phyloP scores from a whole-genome alignment of 2,113 vertebrate species.

The Ptilonorhynchus violaceus region DNA sequence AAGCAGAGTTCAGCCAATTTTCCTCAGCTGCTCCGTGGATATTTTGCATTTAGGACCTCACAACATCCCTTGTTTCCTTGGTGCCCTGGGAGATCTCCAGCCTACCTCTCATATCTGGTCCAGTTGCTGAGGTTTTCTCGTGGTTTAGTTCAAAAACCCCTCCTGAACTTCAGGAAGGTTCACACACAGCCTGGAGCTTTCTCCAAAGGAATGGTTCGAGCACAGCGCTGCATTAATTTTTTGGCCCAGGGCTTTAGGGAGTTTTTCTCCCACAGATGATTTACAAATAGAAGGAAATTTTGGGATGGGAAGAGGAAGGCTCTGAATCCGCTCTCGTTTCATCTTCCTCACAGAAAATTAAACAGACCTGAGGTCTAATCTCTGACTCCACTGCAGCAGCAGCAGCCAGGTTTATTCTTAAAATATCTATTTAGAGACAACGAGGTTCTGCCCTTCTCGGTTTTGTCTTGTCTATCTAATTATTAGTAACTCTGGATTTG shows the following conservation, averaged over 20 bases:
- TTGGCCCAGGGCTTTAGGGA: neutral
- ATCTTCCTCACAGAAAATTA: neutral
- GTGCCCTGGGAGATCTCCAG: neutral
- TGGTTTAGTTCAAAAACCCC: neutral
- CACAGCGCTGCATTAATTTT: neutral
- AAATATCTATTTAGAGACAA: neutral
- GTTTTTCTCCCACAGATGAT: neutral
- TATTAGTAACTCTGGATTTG: neutral
- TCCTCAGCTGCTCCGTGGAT: neutral
- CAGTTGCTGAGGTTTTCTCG: neutral
- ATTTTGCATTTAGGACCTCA: neutral
- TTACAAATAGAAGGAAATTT: neutral
- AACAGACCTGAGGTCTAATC: neutral
- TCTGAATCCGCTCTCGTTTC: neutral
- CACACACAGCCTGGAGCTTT: neutral
- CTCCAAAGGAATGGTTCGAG: neutral
- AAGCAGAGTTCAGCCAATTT: neutral
- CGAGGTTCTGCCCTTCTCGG: neutral
- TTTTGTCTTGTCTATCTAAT: neutral
- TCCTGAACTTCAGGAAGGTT: neutral
- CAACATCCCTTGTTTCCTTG: neutral
- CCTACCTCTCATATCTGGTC: neutral
- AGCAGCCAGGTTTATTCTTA: neutral
- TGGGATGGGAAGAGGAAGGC: neutral
- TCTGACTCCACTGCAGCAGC: neutral